These are phyloP conservation scores for Gandaritis pyraliata DNA, from an alignment of 2,888 invertebrate genomes.

Conservation along the genomic window DNA sequence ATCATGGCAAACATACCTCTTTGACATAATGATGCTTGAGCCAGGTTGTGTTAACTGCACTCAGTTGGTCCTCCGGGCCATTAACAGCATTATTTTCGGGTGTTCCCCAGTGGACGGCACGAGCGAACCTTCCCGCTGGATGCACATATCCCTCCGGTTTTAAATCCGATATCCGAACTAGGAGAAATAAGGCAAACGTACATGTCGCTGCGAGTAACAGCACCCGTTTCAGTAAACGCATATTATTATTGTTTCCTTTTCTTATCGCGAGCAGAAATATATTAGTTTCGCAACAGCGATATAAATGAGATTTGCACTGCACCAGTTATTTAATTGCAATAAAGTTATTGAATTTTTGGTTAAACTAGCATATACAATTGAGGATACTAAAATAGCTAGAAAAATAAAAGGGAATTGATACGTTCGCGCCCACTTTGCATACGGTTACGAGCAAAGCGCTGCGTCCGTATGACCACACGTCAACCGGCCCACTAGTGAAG, in stretches of 20 bases:
- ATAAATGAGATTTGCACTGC: conserved; percentile 13
- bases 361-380: conserved; percentile 4
- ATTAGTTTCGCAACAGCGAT: conserved; percentile 17
- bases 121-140: conserved; percentile 38
- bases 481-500: conserved; percentile 28
- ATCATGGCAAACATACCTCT: conserved; percentile 40
- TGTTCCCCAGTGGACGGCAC: conserved; percentile 30
- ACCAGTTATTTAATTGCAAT: conserved; percentile 19
- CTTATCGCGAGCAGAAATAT: conserved; percentile 22
- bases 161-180: conserved; percentile 49
- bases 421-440: conserved; percentile 23
- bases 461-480: conserved; percentile 31
- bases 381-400: not conserved
- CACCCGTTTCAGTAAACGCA: conserved; percentile 59
- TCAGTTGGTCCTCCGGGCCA: not conserved
- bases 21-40: conserved; percentile 39
- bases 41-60: conserved; percentile 16
- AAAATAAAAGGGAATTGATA: not conserved
- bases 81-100: not conserved
- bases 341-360: not conserved
- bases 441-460: conserved; percentile 19
- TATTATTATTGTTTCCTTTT: conserved; percentile 34
- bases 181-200: conserved; percentile 48
- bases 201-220: conserved; percentile 48
- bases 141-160: conserved; percentile 36